phyloP scores from a whole-genome alignment of 2,797 vertebrate genomes.

The Phrynocephalus guinanensis region DNA sequence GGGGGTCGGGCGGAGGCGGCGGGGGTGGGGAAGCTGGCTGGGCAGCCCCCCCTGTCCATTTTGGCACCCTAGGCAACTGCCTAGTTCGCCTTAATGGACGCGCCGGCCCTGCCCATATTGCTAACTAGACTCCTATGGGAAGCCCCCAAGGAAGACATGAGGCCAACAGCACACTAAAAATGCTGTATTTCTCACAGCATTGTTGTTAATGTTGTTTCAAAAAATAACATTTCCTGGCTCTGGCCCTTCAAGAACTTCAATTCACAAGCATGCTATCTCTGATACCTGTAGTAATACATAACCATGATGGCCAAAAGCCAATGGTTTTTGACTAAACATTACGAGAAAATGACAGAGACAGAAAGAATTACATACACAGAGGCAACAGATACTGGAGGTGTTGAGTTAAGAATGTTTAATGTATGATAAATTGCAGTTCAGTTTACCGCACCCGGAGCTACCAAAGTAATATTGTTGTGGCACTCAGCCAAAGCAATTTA shows the following conservation, averaged over 20 bases:
- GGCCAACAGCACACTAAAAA: neutral
- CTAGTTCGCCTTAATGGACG: too few relatives aligned
- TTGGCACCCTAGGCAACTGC: too few relatives aligned
- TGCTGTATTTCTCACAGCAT: neutral
- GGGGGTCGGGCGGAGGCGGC: too few relatives aligned
- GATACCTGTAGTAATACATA: neutral
- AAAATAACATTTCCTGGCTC: too few relatives aligned
- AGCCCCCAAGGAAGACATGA: neutral
- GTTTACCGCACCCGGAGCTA: slow-evolving; percentile 43
- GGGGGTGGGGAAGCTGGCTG: too few relatives aligned
- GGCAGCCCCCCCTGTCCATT: too few relatives aligned
- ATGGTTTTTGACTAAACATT: slow-evolving; percentile 10
- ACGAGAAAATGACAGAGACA: slow-evolving; percentile 36
- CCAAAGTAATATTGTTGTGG: slow-evolving; percentile 49
- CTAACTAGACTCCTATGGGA: neutral
- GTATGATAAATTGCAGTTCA: slow-evolving; percentile 65
- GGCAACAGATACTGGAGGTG: slow-evolving; percentile 26
- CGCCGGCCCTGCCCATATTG: neutral
- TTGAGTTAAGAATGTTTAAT: slow-evolving; percentile 53
- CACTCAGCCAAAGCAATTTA: slow-evolving; percentile 63
- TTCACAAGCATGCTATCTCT: neutral
- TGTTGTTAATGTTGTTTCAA: too few relatives aligned
- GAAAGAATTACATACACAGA: slow-evolving; percentile 36
- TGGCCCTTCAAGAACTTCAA: neutral
- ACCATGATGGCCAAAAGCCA: neutral